Percentiles rank a stretch among this genome's conserved stretches.
phyloP scores from a whole-genome alignment of 2,113 vertebrate genomes.

The Pandion haliaetus region DNA sequence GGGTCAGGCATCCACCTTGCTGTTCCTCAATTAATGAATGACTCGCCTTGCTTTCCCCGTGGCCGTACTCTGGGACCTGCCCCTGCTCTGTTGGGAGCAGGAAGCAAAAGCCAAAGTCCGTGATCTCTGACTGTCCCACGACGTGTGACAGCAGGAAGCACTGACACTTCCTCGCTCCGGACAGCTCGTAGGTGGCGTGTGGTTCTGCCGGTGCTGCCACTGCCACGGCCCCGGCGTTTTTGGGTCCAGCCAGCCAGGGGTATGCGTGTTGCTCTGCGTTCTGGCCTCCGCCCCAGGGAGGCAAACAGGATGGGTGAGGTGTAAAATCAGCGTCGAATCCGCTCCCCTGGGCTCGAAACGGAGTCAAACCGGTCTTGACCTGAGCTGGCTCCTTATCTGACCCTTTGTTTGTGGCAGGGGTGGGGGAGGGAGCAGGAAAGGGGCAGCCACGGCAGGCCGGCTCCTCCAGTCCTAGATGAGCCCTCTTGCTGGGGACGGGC shows the following conservation, averaged over 20 bases:
- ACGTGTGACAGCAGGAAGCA: slow-evolving; percentile 10
- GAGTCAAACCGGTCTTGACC: slow-evolving; percentile 42
- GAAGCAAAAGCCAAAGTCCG: slow-evolving; percentile 27
- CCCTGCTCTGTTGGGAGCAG: background rate
- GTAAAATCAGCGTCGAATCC: background rate
- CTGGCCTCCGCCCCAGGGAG: background rate
- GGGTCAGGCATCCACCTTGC: background rate
- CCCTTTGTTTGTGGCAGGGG: slow-evolving; percentile 33
- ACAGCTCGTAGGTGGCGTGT: background rate
- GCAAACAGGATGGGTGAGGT: slow-evolving; percentile 56
- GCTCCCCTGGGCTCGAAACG: background rate
- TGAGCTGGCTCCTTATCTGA: slow-evolving; percentile 31
- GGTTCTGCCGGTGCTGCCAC: background rate
- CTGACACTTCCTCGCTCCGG: background rate
- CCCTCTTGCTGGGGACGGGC: background rate
- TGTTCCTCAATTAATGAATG: background rate
- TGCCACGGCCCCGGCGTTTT: background rate
- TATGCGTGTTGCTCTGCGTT: background rate
- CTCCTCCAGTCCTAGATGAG: background rate
- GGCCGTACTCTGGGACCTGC: background rate
- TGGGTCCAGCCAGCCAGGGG: background rate
- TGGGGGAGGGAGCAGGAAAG: background rate
- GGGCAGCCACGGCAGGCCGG: accelerated
- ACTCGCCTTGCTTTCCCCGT: background rate
- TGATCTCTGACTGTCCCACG: accelerated